Evolutionary conservation across 2,888 invertebrate genomes (phyloP), one percentile per base, ranked within the genome.

Genomic region (Apamea crenata): DNA sequence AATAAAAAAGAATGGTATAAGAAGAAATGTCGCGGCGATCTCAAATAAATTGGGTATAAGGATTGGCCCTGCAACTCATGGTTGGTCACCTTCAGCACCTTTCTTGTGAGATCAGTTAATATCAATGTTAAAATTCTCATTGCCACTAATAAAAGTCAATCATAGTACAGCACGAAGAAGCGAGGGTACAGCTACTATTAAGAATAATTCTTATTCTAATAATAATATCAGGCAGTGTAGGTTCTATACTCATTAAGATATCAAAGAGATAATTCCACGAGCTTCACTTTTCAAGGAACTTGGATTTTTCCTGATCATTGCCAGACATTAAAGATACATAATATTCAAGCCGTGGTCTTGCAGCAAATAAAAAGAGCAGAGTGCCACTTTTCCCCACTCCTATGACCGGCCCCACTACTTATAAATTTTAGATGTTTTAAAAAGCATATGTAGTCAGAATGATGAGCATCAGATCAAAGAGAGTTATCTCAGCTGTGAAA

Each of bases 391-490:
- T 65, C 76, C 59, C 36, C 71, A 68, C 74, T 84, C 32, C 16
- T 40, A 50, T 67, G 66, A 69, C 18, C 32, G 65, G 70, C 53
- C 47, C 61, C 36, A 14, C 7, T 53, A 36, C 70, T 88, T 81
- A 72, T 79, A 73, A 50, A 83, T 69, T 47, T 76, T 56, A 53
- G 59, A 84, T 81, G 69, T 80, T 68, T 73, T 81, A 74, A 82
- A 78, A 83, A 83, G 77, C 71, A 72, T 77, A n/a, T n/a, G n/a
- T n/a, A 66, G 69, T 74, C 83, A 59, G 56, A 72, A 81, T 74
- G 40, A 77, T 82, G 85, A 72, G 47, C 75, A 67, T 44, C 29
- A 32, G 74, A 81, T 82, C 79, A 85, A 85, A 85, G 78, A 77
- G 25, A 25, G 71, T 82, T 69, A 74, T 74, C 36, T 77, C 76